phyloP scores from a whole-genome alignment of 2,888 invertebrate species.

The Pinctada fucata region DNA sequence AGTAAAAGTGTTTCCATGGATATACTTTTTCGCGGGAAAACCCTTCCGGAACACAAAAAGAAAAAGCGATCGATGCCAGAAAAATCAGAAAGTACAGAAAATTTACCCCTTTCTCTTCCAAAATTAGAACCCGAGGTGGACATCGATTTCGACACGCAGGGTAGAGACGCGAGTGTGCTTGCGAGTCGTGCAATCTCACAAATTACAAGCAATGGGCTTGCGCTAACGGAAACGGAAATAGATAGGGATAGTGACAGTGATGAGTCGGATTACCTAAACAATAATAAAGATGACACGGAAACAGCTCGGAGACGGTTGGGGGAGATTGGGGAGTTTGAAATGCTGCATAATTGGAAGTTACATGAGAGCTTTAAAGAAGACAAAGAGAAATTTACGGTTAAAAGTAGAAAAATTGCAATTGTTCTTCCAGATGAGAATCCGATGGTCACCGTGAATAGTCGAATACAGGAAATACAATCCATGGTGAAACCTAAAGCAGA shows the following conservation, averaged over 20 bases:
- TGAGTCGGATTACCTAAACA: constrained; percentile 46
- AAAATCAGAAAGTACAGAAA: constrained; percentile 13
- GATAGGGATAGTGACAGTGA: constrained; percentile 39
- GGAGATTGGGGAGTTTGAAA: constrained; percentile 62
- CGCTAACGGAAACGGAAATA: constrained; percentile 28
- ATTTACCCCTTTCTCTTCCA: constrained; percentile 46
- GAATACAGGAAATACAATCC: constrained; percentile 63
- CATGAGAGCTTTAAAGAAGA: constrained; percentile 58
- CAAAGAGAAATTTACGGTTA: constrained; percentile 51
- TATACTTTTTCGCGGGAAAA: constrained; percentile 40
- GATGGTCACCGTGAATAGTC: constrained; percentile 56
- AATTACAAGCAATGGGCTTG: background rate
- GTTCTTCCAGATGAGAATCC: constrained; percentile 67
- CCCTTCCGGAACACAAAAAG: constrained; percentile 1
- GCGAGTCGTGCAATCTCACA: constrained; percentile 6
- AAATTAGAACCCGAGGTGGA: constrained; percentile 53
- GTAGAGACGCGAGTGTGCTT: constrained; percentile 49
- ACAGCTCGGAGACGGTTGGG: constrained; percentile 54
- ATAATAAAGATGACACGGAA: constrained; percentile 55
- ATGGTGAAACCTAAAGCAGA: constrained; percentile 67
- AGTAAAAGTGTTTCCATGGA: constrained; percentile 54
- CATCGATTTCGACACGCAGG: constrained; percentile 38
- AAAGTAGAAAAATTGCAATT: constrained; percentile 61
- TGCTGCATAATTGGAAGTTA: constrained; percentile 69
- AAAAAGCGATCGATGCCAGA: constrained; percentile 3